Percentiles rank a stretch among this genome's conserved stretches.
Evolutionary conservation across 2,888 invertebrate genomes (phyloP).

Genomic region (Folsomia candida): DNA sequence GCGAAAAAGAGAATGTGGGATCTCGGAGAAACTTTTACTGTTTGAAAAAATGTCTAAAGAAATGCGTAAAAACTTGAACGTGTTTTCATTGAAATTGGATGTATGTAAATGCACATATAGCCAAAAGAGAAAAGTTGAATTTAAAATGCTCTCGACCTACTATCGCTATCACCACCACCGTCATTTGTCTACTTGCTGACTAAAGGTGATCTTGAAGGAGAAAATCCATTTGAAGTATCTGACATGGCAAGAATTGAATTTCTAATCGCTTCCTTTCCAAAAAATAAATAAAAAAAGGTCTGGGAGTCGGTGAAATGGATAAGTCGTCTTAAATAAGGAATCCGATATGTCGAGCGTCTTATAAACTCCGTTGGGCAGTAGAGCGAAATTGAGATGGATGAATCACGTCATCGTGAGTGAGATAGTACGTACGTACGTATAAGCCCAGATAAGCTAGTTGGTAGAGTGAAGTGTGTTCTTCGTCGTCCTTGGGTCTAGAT

Average conservation of each 20-base stretch:
- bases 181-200: no score
- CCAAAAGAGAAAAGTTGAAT: no score
- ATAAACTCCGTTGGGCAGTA: background rate
- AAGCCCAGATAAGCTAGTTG: background rate
- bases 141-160: no score
- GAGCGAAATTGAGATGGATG: background rate
- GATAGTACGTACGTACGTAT: no score
- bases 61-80: no score
- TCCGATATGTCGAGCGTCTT: background rate
- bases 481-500: no score
- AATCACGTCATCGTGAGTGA: background rate
- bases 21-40: no score
- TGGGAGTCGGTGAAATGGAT: background rate
- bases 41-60: no score
- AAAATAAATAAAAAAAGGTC: background rate
- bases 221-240: background rate
- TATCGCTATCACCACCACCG: no score
- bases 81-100: no score
- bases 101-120: no score
- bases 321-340: background rate
- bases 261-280: background rate
- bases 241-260: background rate
- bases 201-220: background rate
- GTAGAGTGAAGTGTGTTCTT: background rate
- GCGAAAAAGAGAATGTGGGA: no score